phyloP scores from a whole-genome alignment of 2,113 vertebrate genomes.

The Apodemus sylvaticus region DNA sequence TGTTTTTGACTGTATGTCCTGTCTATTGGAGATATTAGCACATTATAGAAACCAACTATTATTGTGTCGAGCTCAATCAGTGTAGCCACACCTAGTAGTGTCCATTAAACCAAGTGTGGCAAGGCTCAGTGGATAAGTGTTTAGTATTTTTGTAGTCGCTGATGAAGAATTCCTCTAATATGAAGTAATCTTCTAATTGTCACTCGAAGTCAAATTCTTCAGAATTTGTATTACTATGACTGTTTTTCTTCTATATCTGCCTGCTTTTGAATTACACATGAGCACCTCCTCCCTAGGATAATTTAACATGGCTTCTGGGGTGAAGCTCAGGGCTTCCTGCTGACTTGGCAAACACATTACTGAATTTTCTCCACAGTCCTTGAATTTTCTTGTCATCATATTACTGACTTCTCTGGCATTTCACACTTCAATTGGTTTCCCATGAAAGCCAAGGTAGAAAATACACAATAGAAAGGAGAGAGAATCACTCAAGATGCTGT shows the following conservation, averaged over 20 bases:
- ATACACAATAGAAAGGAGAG: neutral
- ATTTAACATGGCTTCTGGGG: neutral
- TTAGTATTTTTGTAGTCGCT: neutral
- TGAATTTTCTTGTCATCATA: neutral
- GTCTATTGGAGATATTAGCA: neutral
- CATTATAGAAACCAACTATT: neutral
- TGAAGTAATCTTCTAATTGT: neutral
- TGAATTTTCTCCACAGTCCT: too few relatives aligned
- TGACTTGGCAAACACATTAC: too few relatives aligned
- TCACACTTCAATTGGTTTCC: neutral
- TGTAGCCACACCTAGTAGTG: neutral
- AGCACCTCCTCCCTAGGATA: too few relatives aligned
- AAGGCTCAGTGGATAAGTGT: neutral
- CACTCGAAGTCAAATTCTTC: neutral
- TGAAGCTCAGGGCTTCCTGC: neutral
- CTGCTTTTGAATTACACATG: too few relatives aligned
- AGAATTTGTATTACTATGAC: neutral
- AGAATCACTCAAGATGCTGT: neutral
- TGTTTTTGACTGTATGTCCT: neutral
- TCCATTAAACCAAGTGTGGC: neutral
- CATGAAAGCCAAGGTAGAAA: neutral
- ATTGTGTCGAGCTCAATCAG: neutral
- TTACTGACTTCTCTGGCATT: neutral
- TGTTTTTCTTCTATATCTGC: neutral
- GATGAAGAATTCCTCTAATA: neutral